Conservation (phyloP, 2,888 invertebrate genomes). For the Atethmia centrago region DNA sequence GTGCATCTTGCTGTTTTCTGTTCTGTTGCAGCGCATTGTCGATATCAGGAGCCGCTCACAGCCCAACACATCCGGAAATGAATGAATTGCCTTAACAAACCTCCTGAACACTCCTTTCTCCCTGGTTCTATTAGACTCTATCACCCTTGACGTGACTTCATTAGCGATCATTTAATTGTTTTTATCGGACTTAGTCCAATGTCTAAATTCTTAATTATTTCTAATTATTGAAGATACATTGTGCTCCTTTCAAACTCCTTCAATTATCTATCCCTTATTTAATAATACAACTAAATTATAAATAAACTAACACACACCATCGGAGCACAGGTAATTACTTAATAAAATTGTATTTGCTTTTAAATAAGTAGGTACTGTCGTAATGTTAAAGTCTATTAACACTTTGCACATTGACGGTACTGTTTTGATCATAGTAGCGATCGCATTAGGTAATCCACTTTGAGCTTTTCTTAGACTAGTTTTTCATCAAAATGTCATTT, state of each 20-base stretch:
- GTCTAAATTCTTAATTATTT: constrained; percentile 41
- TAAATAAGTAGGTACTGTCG: constrained; percentile 65
- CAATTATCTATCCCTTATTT: constrained; percentile 35
- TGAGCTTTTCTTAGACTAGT: constrained; percentile 78
- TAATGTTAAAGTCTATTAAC: constrained; percentile 63
- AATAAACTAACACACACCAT: constrained; percentile 76
- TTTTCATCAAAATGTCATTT: constrained; percentile 71
- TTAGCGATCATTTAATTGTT: constrained; percentile 26
- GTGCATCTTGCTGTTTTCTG: constrained; percentile 88
- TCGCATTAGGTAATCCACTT: constrained; percentile 72
- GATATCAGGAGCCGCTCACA: constrained; percentile 84
- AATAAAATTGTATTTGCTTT: constrained; percentile 65
- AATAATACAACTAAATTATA: constrained; percentile 49
- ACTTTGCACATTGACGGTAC: constrained; percentile 69
- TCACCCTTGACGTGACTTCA: constrained; percentile 46
- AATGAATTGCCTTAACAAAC: constrained; percentile 76
- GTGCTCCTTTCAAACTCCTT: constrained; percentile 43
- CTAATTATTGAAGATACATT: constrained; percentile 67
- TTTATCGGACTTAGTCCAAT: constrained; percentile 39
- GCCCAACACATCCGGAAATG: constrained; percentile 79
- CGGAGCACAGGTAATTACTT: constrained; percentile 84
- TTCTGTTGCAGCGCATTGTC: constrained; percentile 88
- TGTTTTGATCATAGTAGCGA: constrained; percentile 67
- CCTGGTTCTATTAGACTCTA: constrained; percentile 56
- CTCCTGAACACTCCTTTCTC: constrained; percentile 61